Base-by-base conservation (phyloP, 2,113 vertebrate genomes). In the Myotis davidii region DNA sequence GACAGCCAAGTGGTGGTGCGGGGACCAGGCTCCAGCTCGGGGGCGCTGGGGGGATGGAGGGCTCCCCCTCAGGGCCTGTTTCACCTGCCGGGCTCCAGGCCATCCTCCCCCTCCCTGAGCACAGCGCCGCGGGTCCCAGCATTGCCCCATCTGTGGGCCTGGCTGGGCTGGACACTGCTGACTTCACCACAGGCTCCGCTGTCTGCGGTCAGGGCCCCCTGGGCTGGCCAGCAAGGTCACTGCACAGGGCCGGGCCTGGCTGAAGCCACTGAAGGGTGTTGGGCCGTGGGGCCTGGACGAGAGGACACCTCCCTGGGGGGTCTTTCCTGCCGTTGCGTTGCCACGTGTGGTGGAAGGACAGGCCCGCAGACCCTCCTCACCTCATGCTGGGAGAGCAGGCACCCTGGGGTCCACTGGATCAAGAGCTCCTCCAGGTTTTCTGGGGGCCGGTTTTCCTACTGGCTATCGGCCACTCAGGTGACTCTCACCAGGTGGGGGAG, bases 111-210 rank as follows among this genome's bases (percentile, higher is more conserved):
- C 12, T 4, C 48, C 25, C 21, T 18, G 56, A 17, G 88, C 37
- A 2, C 23, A 1, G 39, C 16, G 37, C 14, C 16, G 2, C 9
- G 1, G 48, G 48, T 6, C 11, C 8, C 14, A 16, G 12, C 6
- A 0, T 34, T 20, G 34, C 7, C 37, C 64, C 25, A 0, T 20
- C 65, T 20, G 7, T 0, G 6, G 81, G 12, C 27, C 29, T 0
- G 9, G 42, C 76, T 54, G 25, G 18, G 54, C 69, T 10, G 2
- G 27, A 59, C 25, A 14, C 72, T 12, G 32, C 72, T 23, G 7
- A 20, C 2, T 3, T 78, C 11, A 21, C 73, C n/a, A 5, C 56
- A 25, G 18, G 32, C 23, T 11, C 27, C 27, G 25, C 16, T 29
- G 39, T 8, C 12, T 50, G 6, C 72, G 5, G 18, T 56, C 64